Base-by-base conservation (phyloP, 2,113 vertebrate species). In the Peucedramus taeniatus region DNA sequence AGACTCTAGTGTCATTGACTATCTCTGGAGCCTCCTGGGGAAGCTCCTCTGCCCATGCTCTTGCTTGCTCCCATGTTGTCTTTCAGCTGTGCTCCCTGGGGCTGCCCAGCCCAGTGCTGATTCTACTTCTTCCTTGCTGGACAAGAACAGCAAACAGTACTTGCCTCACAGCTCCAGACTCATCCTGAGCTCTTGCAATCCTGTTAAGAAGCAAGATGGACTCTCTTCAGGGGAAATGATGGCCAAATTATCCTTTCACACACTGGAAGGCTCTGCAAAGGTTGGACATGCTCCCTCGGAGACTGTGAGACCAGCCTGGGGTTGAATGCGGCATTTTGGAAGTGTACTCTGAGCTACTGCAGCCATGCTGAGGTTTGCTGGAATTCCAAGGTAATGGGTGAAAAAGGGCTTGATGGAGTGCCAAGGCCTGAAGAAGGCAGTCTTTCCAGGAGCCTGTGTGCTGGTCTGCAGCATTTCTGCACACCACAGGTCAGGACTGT, bases 401-500 rank as follows among this genome's bases (percentile, higher is more conserved):
- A 86, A 64, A 83, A 75, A 10, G 47, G 44, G 39, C 68, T 74
- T 17, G 13, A 50, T 5, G 2, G 66, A 79, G 31, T 26, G 24
- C 59, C 3, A 9, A 87, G 49, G 44, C n/a, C 35, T 75, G 70
- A 53, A 66, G 69, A 70, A 35, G 59, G 42, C 61, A 77, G 39
- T 82, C 35, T 72, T 60, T 24, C 69, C 80, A 65, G 12, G 37
- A 71, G 61, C 26, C 27, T 68, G 17, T 27, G 17, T 20, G 27
- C 59, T 87, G 68, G 4, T 64, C 15, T 60, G 33, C 61, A 72
- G 69, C 22, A 5, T 65, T 65, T 1, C 2, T 42, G 40, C 47
- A 17, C 2, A 2, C 27, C 13, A 1, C 35, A 1, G 3, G 33
- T 66, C 42, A 24, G 51, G 39, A 39, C 35, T 8, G 6, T 8